phyloP scores from a whole-genome alignment of 2,888 invertebrate genomes.

The Petrolisthes cinctipes region DNA sequence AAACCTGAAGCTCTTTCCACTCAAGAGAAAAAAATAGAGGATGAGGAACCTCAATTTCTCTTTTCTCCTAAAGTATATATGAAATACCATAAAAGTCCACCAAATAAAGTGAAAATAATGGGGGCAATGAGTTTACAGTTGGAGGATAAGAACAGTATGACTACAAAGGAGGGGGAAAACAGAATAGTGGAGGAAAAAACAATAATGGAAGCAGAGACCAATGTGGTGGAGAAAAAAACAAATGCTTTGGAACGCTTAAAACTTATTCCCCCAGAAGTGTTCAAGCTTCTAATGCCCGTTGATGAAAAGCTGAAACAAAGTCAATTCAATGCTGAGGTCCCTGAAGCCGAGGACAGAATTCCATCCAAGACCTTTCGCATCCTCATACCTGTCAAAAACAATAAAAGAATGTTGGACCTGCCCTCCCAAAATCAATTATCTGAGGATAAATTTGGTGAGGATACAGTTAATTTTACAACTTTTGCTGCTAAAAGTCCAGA shows the following conservation, averaged over 20 bases:
- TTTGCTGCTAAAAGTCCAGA: too few species aligned
- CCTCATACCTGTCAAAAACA: slow-evolving; percentile 12
- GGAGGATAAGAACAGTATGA: neutral
- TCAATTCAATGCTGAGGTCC: neutral
- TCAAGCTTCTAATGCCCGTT: neutral
- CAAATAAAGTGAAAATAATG: neutral
- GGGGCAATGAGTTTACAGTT: neutral
- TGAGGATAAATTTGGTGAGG: too few species aligned
- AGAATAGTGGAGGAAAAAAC: neutral
- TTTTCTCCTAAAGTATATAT: neutral
- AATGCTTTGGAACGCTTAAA: neutral
- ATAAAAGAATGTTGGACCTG: neutral
- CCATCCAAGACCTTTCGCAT: neutral
- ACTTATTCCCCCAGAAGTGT: neutral
- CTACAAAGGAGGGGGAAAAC: neutral
- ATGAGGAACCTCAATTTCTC: too few species aligned
- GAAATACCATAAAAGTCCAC: neutral
- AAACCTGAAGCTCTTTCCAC: neutral
- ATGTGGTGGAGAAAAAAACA: neutral
- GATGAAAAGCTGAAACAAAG: neutral
- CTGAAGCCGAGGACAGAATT: neutral
- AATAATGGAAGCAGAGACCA: neutral
- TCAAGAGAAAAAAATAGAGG: neutral
- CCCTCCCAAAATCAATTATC: too few species aligned
- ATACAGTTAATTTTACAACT: too few species aligned